Evolutionary conservation across 1,140 invertebrate genomes (phyloP).

Genomic region (Telenomus remus): DNA sequence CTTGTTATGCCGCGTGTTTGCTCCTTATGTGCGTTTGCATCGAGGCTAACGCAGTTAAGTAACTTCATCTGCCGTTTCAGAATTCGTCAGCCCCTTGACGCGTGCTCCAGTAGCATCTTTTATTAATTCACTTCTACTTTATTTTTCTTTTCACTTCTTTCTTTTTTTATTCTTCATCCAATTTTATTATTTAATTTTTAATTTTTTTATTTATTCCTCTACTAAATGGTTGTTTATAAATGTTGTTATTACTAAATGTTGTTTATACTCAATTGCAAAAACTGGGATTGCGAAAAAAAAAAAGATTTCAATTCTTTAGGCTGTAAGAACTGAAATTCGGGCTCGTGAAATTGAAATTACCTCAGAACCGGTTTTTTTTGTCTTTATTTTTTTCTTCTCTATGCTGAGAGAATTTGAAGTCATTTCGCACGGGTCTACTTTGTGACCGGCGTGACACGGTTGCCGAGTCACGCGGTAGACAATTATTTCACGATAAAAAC

Average conservation of each 20-base stretch:
- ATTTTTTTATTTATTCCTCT: background rate
- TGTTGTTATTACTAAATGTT: too few relatives aligned
- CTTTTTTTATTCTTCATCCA: too few relatives aligned
- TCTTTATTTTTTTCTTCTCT: background rate
- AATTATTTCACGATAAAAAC: constrained; percentile 40
- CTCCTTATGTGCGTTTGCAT: constrained; percentile 36
- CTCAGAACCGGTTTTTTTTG: background rate
- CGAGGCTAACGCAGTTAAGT: constrained; percentile 61
- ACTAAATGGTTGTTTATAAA: too few relatives aligned
- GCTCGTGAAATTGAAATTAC: too few relatives aligned
- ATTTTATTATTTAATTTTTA: too few relatives aligned
- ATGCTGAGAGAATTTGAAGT: constrained; percentile 2
- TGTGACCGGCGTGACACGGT: constrained; percentile 3
- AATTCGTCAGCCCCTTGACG: constrained; percentile 48
- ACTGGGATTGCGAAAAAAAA: too few relatives aligned
- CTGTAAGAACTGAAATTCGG: too few relatives aligned
- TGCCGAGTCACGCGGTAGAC: constrained; percentile 30
- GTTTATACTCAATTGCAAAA: too few relatives aligned
- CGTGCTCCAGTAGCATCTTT: constrained; percentile 31
- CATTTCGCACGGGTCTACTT: constrained; percentile 9
- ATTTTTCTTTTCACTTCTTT: constrained; percentile 10
- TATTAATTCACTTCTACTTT: constrained; percentile 22
- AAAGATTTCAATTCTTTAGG: too few relatives aligned
- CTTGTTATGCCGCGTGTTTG: constrained; percentile 19
- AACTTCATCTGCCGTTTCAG: constrained; percentile 57